Base-by-base conservation (phyloP, 1,140 invertebrate species). In the Hylyphantes graminicola region DNA sequence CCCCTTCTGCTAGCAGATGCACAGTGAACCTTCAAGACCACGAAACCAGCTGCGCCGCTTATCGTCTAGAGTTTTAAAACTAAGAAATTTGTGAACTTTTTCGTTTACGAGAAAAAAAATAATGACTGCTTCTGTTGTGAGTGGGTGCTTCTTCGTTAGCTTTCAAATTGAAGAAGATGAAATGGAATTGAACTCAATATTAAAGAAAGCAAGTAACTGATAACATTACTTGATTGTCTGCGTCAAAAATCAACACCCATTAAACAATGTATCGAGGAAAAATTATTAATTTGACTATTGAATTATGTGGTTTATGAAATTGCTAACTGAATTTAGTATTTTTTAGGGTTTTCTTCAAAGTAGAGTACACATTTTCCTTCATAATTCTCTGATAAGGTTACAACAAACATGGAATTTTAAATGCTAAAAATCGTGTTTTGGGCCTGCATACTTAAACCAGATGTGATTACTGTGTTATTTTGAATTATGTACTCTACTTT, bases 11-110 rank as follows among this genome's bases (percentile, higher is more conserved):
- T 57, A 97, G 95, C 85, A 93, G 97, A 68, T 98, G 97, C 91
- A 98, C 97, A 63, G 97, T 99, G 88, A 98, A 98, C 89, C 92
- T 99, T 63, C 97, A 98, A 90, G 97, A 98, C 91, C 96, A 98
- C 89, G 97, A 98, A 89, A 98, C 96, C 15, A 97, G 95, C 86
- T 98, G 97, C 91, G 96, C 96, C 85, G 97, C 97, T 87, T 98
- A 98, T 90, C 93, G 97, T 90, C 93, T 98, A 86, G 97, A 98
- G 91, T 98, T 99, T 93, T 99, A 96, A 85, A 50, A 70, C 9
- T 70, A 70, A 70, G 53, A 50, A 21, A 74, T 74, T 78, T 17
- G 48, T 50, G 59, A 64, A 76, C 74, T 55, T 59, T 55, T 57
- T 57, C 35, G 35, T 67, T 67, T n/a, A 21, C 11, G 11, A 70